Evolutionary conservation across 2,797 vertebrate genomes (phyloP).

Genomic region (Gymnocypris eckloni): DNA sequence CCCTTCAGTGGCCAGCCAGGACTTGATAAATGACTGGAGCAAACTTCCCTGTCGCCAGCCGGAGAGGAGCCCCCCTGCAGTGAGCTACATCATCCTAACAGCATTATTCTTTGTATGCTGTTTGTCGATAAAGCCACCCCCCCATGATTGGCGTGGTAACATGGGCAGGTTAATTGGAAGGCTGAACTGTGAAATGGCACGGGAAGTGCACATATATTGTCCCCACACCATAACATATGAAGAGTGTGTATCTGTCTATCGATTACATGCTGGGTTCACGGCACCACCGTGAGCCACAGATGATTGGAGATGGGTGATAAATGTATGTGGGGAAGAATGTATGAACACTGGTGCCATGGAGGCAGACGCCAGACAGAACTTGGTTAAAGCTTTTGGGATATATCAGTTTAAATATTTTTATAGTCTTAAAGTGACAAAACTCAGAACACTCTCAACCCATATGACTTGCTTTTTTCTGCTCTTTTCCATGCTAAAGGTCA

Average conservation of each 20-base stretch:
- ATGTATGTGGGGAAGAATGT: conserved; percentile 69
- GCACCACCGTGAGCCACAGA: conserved; percentile 78
- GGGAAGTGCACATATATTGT: conserved; percentile 81
- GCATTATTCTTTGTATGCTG: conserved; percentile 85
- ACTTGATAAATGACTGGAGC: conserved; percentile 87
- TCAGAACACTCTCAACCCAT: neutral
- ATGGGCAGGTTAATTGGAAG: conserved; percentile 88
- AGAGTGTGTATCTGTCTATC: conserved; percentile 79
- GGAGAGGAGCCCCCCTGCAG: conserved; percentile 67
- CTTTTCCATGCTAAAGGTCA: neutral
- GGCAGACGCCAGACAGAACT: conserved; percentile 15
- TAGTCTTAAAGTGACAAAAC: neutral
- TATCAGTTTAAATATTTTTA: neutral
- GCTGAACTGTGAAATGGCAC: conserved; percentile 86
- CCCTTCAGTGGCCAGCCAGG: conserved; percentile 79
- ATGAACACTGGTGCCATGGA: conserved; percentile 28
- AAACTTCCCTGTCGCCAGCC: conserved; percentile 80
- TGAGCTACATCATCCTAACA: conserved; percentile 83
- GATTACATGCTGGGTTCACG: conserved; percentile 81
- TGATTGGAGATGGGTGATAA: conserved; percentile 82
- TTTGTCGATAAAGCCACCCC: conserved; percentile 82
- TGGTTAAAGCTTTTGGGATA: neutral
- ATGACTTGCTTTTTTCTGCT: neutral
- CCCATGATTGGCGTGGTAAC: conserved; percentile 83
- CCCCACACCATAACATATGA: conserved; percentile 78